These are phyloP conservation scores for Microcebus tavaratra DNA, from an alignment of 2,113 vertebrate species.

Conservation along the genomic window DNA sequence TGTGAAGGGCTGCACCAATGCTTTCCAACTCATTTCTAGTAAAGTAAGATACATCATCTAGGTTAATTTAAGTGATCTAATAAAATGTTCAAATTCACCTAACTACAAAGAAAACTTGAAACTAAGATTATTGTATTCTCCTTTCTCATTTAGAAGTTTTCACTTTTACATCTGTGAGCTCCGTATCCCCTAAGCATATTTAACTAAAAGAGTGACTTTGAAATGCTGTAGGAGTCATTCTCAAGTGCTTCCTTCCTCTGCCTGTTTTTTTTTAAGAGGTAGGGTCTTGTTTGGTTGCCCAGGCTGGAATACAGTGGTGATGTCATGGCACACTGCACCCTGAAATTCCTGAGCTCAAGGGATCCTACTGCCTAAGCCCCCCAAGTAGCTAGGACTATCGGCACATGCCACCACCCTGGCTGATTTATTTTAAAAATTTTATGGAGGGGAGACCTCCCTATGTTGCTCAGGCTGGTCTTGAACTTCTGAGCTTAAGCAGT, in stretches of 20 bases:
- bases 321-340: no score
- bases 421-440: no score
- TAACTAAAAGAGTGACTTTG: neutral
- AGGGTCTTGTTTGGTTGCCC: no score
- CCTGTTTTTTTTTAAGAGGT: neutral
- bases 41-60: neutral
- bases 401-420: no score
- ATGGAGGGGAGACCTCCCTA: no score
- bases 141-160: neutral
- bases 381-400: no score
- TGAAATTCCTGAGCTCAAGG: no score
- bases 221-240: neutral
- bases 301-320: no score
- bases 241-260: neutral
- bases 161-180: neutral
- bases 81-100: neutral
- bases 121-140: neutral
- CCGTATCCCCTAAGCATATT: neutral
- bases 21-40: conserved; percentile 18
- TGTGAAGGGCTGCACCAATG: neutral
- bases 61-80: neutral
- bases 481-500: no score
- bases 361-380: no score
- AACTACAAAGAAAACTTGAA: neutral
- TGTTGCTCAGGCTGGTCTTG: no score